Percentiles rank a stretch among this genome's conserved stretches.
Conservation (phyloP, 2,797 vertebrate genomes). For the Helarctos malayanus region DNA sequence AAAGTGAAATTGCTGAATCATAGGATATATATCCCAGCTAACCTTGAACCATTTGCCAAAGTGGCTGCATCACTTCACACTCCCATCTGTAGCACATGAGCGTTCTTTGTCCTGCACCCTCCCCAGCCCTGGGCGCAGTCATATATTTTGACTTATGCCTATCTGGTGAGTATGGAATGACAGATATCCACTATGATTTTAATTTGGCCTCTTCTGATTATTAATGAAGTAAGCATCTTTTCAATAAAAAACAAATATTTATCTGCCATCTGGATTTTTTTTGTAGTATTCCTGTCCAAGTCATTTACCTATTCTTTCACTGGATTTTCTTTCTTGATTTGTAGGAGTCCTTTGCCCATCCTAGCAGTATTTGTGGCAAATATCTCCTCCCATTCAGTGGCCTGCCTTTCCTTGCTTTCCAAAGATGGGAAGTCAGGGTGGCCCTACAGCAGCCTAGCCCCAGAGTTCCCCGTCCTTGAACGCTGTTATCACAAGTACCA, state of each 20-base stretch:
- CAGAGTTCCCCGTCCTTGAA: not conserved
- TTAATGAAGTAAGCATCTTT: not conserved
- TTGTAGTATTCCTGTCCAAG: not conserved
- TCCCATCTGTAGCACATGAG: fast-evolving
- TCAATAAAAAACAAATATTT: not conserved
- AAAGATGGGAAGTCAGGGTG: fast-evolving
- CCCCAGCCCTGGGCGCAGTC: not conserved
- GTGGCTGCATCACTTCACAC: fast-evolving
- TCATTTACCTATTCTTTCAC: not conserved
- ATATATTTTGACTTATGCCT: not conserved
- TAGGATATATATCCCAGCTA: not conserved
- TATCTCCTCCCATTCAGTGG: not conserved
- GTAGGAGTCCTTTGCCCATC: no score
- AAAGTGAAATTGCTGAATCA: not conserved
- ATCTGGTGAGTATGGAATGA: not conserved
- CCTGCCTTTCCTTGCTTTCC: not conserved
- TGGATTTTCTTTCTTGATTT: not conserved
- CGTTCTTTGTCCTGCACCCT: no score
- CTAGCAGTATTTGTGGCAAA: not conserved
- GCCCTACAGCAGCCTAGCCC: not conserved
- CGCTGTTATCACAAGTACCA: not conserved
- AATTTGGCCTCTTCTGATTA: not conserved
- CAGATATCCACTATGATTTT: not conserved
- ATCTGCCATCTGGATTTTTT: not conserved
- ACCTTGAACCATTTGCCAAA: not conserved